phyloP scores from a whole-genome alignment of 2,797 vertebrate species.

The Ataeniobius toweri region DNA sequence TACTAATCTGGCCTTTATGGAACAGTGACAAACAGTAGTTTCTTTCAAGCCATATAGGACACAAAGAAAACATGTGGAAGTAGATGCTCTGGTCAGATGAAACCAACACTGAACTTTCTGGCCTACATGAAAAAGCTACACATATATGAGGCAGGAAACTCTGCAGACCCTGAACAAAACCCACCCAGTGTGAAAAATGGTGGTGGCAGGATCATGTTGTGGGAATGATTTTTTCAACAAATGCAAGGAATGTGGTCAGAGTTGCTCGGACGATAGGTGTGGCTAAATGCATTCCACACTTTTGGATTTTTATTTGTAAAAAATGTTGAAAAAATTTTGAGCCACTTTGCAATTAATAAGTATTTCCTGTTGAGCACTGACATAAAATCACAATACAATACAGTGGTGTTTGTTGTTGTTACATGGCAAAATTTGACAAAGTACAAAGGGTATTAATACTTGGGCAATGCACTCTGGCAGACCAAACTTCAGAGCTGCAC shows the following conservation, averaged over 20 bases:
- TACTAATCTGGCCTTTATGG: too few species aligned
- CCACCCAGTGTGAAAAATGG: too few species aligned
- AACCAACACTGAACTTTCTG: too few species aligned
- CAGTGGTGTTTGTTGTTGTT: background rate
- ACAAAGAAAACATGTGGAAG: too few species aligned
- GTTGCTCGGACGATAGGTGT: background rate
- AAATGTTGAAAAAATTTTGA: background rate
- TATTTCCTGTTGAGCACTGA: background rate
- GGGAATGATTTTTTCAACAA: background rate
- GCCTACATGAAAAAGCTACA: too few species aligned
- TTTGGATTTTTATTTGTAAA: background rate
- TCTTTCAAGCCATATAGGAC: too few species aligned
- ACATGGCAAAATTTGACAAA: background rate
- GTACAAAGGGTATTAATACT: background rate
- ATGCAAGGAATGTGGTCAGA: background rate
- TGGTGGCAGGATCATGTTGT: slow-evolving; percentile 8
- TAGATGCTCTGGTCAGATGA: too few species aligned
- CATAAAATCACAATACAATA: background rate
- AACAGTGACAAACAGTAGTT: too few species aligned
- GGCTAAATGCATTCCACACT: background rate
- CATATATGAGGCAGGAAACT: too few species aligned
- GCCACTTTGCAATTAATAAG: background rate
- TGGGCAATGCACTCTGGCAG: background rate
- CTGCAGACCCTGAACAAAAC: too few species aligned
- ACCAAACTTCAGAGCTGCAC: slow-evolving; percentile 5